Percentiles rank a stretch among this genome's conserved stretches.
Evolutionary conservation across 2,113 vertebrate species (phyloP).

Genomic region (Martes martes): DNA sequence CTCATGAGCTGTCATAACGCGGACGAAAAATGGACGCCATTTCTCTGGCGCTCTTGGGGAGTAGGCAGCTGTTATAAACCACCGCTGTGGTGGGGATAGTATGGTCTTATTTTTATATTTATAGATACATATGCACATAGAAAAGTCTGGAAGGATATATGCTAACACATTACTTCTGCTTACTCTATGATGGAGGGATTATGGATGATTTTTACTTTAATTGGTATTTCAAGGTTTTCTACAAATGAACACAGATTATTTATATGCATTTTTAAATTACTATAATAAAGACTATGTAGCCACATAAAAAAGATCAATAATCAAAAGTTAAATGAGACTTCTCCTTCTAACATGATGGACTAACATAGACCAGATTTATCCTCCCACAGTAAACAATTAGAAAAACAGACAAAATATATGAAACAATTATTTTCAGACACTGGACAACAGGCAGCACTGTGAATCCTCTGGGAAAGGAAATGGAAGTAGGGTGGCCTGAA

Average conservation of each 20-base stretch:
- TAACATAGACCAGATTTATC: neutral
- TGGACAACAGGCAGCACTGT: neutral
- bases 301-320: neutral
- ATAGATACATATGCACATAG: neutral
- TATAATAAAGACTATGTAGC: neutral
- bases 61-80: neutral
- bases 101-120: neutral
- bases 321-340: slow-evolving; percentile 6
- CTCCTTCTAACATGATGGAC: neutral
- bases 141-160: slow-evolving; percentile 6
- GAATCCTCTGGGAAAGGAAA: neutral
- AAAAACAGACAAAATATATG: neutral
- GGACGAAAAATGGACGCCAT: neutral
- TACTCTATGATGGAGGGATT: neutral
- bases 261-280: slow-evolving; percentile 1
- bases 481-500: neutral
- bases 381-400: neutral
- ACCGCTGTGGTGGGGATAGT: fast-evolving
- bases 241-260: neutral
- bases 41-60: neutral
- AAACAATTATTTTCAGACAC: neutral
- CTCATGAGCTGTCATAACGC: neutral
- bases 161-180: neutral
- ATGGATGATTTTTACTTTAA: neutral
- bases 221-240: neutral